phyloP scores from a whole-genome alignment of 1,140 invertebrate species.

The Steinernema khuongi region DNA sequence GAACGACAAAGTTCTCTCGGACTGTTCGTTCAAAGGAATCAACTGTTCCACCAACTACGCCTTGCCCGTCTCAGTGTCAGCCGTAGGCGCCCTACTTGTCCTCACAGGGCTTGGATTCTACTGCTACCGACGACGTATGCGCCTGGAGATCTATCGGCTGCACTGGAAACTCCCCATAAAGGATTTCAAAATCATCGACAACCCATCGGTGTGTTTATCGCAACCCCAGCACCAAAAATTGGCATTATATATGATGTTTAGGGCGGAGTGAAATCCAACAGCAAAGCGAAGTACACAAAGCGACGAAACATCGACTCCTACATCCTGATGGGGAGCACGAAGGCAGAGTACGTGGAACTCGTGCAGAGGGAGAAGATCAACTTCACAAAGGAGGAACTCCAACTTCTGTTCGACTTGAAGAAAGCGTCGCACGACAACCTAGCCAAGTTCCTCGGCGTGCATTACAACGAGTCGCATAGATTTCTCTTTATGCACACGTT shows the following conservation, averaged over 20 bases:
- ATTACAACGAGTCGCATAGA: not conserved
- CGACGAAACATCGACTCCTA: not conserved
- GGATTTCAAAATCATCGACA: not conserved
- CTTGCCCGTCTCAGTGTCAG: not conserved
- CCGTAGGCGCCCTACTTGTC: not conserved
- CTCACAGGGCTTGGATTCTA: not conserved
- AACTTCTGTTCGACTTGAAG: not conserved
- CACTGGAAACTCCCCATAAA: not conserved
- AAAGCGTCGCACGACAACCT: not conserved
- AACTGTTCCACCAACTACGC: not conserved
- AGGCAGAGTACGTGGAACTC: not conserved
- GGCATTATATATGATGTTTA: not conserved
- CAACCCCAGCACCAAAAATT: not conserved
- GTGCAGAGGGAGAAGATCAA: not conserved
- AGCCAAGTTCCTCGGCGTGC: not conserved
- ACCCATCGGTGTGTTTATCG: not conserved
- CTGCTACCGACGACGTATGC: not conserved
- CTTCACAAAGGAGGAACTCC: not conserved
- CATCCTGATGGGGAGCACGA: not conserved
- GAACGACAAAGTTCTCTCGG: too few species aligned
- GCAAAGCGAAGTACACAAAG: conserved; percentile 3
- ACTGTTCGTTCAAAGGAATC: conserved; percentile 8
- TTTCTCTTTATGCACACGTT: not conserved
- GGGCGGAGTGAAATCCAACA: not conserved
- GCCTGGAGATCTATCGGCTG: not conserved